Conservation (phyloP, 1,140 invertebrate genomes). For the Drosophila parabipectinata region DNA sequence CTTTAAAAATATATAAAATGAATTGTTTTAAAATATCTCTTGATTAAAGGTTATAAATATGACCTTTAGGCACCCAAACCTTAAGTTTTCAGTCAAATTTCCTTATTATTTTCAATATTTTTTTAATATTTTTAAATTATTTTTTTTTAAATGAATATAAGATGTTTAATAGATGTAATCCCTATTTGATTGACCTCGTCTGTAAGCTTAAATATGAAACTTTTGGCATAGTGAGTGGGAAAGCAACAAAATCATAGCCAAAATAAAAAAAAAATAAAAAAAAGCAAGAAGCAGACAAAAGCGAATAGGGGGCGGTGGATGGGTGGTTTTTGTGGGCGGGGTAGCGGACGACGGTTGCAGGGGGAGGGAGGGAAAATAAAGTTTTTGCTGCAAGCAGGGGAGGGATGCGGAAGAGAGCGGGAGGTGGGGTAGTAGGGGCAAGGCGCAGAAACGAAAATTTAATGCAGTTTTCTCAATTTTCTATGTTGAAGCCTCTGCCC, state of each 20-base stretch:
- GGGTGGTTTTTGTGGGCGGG: not conserved
- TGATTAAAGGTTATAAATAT: no score
- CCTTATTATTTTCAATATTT: no score
- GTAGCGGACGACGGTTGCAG: not conserved
- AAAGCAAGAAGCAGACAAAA: conserved; percentile 42
- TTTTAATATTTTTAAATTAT: no score
- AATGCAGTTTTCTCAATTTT: conserved; percentile 78
- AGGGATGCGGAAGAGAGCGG: conserved; percentile 10
- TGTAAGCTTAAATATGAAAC: conserved; percentile 28
- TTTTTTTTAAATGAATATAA: no score
- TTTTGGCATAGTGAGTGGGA: conserved; percentile 30
- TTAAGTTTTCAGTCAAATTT: no score
- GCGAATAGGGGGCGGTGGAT: not conserved
- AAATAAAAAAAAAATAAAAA: conserved; percentile 9
- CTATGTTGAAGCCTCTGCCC: conserved; percentile 63
- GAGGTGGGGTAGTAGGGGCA: not conserved
- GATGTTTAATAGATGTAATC: not conserved
- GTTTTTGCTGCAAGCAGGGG: conserved; percentile 40
- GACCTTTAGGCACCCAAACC: no score
- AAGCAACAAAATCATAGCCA: conserved; percentile 45
- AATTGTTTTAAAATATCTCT: no score
- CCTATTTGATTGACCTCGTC: conserved; percentile 1
- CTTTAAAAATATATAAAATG: no score
- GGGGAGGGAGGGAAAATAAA: conserved; percentile 25
- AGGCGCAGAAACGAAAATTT: conserved; percentile 63